phyloP scores from a whole-genome alignment of 2,113 vertebrate genomes.

The Ascaphus truei region DNA sequence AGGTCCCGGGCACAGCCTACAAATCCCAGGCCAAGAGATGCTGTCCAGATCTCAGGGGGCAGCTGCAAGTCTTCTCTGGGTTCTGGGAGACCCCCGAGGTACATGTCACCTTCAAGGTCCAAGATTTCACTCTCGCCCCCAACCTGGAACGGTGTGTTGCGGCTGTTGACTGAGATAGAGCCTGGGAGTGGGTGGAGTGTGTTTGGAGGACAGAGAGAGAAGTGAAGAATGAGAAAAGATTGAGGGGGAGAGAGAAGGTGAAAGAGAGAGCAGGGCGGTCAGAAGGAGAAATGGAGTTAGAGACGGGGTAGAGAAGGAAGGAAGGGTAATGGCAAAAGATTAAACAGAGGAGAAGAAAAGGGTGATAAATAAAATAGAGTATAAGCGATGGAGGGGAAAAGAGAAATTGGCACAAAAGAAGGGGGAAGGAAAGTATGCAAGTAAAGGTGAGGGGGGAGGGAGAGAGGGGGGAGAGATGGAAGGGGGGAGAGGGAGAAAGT shows the following conservation, averaged over 20 bases:
- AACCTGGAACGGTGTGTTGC: slow-evolving; percentile 77
- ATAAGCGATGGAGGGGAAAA: background rate
- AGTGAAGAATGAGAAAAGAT: too few relatives aligned
- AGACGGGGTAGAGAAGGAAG: too few relatives aligned
- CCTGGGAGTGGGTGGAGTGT: slow-evolving; percentile 56
- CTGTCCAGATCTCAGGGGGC: slow-evolving; percentile 86
- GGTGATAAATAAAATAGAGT: background rate
- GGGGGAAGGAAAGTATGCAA: too few relatives aligned
- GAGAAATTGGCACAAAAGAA: background rate
- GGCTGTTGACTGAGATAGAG: slow-evolving; percentile 84
- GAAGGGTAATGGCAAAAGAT: background rate
- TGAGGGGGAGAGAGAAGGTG: background rate
- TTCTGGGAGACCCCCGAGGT: slow-evolving; percentile 85
- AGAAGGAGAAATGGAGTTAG: background rate
- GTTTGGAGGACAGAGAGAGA: background rate
- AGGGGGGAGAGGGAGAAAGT: too few relatives aligned
- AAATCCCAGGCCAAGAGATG: slow-evolving; percentile 78
- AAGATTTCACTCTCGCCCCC: slow-evolving; percentile 88
- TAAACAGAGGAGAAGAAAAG: background rate
- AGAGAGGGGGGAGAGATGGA: too few relatives aligned
- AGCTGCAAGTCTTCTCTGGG: slow-evolving; percentile 65
- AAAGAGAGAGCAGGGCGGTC: background rate
- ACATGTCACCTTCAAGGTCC: slow-evolving; percentile 86
- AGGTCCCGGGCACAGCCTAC: slow-evolving; percentile 89
- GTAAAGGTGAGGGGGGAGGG: too few relatives aligned